These are phyloP conservation scores for Megalurothrips usitatus DNA, from an alignment of 2,888 invertebrate genomes.

Conservation along the genomic window DNA sequence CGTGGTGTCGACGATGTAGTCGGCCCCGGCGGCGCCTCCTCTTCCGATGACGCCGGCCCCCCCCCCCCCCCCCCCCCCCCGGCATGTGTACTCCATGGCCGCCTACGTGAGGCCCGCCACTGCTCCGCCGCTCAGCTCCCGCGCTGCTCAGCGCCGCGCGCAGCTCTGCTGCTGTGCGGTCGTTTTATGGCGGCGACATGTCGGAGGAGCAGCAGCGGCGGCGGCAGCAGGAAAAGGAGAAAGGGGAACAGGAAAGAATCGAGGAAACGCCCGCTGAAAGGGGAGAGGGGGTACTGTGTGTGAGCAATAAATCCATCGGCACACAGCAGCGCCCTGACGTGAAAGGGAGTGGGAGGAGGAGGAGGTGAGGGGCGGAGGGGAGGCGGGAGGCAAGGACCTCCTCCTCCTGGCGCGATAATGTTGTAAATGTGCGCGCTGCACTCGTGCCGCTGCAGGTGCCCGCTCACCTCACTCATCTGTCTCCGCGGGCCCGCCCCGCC, in stretches of 20 bases:
- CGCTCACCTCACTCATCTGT: background rate
- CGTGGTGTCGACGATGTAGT: no score
- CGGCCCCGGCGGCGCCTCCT: no score
- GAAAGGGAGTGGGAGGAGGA: background rate
- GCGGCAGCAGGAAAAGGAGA: background rate
- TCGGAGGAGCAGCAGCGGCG: background rate
- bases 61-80: no score
- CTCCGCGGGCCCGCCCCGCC: background rate
- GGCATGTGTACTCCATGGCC: no score
- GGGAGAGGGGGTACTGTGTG: background rate
- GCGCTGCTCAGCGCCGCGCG: no score
- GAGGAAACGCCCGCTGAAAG: background rate
- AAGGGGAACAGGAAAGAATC: background rate
- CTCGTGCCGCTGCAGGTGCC: background rate
- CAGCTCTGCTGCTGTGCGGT: background rate
- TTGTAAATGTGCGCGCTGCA: background rate
- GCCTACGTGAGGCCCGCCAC: no score
- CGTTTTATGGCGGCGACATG: background rate
- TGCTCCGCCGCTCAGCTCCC: no score
- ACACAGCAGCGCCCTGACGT: background rate
- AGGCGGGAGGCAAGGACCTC: background rate
- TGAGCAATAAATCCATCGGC: slow-evolving; percentile 3
- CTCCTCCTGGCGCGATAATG: background rate
- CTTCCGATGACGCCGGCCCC: no score
- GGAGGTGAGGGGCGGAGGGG: background rate